Evolutionary conservation across 2,888 invertebrate species (phyloP).

Genomic region (Calephelis perditalis): DNA sequence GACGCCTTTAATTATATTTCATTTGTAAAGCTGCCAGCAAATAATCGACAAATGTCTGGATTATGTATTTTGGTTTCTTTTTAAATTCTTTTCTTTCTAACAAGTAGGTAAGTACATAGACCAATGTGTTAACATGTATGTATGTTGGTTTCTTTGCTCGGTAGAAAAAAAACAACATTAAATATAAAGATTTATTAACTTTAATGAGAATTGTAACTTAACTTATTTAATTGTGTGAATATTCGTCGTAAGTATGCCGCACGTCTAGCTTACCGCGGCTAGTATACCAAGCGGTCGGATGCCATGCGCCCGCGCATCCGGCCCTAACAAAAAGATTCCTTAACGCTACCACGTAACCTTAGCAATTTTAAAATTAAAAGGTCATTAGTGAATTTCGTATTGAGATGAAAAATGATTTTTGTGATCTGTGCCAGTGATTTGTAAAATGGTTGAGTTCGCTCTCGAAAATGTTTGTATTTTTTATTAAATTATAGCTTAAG

Average conservation of each 20-base stretch:
- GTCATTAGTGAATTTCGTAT: constrained; percentile 3
- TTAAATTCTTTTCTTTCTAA: too few species aligned
- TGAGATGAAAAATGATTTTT: not conserved
- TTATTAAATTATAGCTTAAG: not conserved
- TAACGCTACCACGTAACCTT: constrained; percentile 3
- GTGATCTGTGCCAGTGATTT: constrained; percentile 9
- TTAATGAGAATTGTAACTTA: not conserved
- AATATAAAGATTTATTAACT: too few species aligned
- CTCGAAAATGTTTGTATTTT: constrained; percentile 18
- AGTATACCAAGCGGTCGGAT: constrained; percentile 28
- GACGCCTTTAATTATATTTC: too few species aligned
- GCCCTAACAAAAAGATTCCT: constrained; percentile 19
- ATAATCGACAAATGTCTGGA: too few species aligned
- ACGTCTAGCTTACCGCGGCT: constrained; percentile 25
- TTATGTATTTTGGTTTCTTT: too few species aligned
- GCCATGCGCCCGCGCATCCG: constrained; percentile 46
- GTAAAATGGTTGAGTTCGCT: constrained; percentile 20
- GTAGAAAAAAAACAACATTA: too few species aligned
- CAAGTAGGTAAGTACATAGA: too few species aligned
- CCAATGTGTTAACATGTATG: too few species aligned
- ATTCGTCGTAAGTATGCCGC: constrained; percentile 43
- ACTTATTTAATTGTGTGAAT: constrained; percentile 11
- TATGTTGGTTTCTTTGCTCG: too few species aligned
- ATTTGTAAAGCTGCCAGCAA: too few species aligned
- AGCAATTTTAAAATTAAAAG: not conserved